These are phyloP conservation scores for Helogale parvula DNA, from an alignment of 2,113 vertebrate genomes.

Conservation along the genomic window DNA sequence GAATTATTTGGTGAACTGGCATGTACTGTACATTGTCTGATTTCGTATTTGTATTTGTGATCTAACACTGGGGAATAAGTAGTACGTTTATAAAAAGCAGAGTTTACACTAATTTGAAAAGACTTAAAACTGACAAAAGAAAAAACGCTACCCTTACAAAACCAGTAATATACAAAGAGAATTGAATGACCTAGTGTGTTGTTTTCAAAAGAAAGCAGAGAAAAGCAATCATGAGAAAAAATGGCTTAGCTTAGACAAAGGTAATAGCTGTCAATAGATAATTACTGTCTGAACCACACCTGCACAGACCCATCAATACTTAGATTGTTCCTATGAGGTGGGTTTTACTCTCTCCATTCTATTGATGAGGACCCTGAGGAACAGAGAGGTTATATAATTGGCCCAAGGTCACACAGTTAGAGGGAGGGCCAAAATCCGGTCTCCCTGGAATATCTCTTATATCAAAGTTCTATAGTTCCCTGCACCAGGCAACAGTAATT, in stretches of 20 bases:
- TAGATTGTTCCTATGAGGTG: not conserved
- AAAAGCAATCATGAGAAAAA: not conserved
- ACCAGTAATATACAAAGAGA: not conserved
- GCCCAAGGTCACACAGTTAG: not conserved
- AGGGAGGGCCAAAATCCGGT: not conserved
- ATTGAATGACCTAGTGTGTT: not conserved
- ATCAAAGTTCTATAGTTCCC: not conserved
- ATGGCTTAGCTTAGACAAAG: not conserved
- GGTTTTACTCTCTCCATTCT: not conserved
- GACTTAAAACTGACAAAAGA: not conserved
- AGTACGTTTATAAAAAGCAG: not conserved
- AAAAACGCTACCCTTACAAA: not conserved
- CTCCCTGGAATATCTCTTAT: not conserved
- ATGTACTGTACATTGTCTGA: not conserved
- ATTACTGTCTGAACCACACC: not conserved
- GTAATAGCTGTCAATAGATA: not conserved
- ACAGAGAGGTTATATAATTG: not conserved
- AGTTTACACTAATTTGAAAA: not conserved
- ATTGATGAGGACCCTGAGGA: not conserved
- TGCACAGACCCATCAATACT: not conserved
- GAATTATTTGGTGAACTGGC: not conserved
- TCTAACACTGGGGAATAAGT: not conserved
- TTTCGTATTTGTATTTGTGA: conserved; percentile 13
- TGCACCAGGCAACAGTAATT: not conserved
- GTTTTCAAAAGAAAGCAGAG: not conserved